phyloP scores from a whole-genome alignment of 92 coral and sea anemone genomes.

The Siderastrea radians region DNA sequence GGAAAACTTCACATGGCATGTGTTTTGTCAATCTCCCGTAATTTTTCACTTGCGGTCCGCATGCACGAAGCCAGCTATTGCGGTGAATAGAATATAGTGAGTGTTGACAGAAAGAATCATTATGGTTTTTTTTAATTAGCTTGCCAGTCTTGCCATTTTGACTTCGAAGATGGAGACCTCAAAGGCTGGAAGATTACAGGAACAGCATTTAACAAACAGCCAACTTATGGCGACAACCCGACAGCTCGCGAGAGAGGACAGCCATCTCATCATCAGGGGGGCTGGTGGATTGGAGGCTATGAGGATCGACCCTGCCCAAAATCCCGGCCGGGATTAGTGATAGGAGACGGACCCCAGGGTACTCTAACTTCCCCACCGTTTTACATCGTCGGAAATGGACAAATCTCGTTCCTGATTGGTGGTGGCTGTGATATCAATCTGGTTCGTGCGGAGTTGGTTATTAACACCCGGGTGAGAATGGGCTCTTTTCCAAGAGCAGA shows the following conservation, averaged over 20 bases:
- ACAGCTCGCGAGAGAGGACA: neutral
- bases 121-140: neutral
- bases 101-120: no score
- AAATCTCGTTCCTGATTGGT: slow-evolving; percentile 60
- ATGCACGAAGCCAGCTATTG: no score
- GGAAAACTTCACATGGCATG: no score
- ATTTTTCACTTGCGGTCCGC: no score
- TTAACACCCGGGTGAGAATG: slow-evolving; percentile 28
- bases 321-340: neutral
- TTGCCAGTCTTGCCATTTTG: neutral
- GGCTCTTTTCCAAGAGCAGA: no score
- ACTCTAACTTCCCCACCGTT: neutral
- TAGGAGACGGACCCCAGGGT: neutral
- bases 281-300: neutral
- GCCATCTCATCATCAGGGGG: neutral
- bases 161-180: neutral
- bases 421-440: slow-evolving; percentile 64
- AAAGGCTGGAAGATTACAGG: neutral
- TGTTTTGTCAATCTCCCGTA: no score
- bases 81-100: no score
- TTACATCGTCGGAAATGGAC: slow-evolving; percentile 7
- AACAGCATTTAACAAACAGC: neutral
- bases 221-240: neutral
- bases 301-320: neutral
- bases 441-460: slow-evolving; percentile 62